Conservation (phyloP, 2,888 invertebrate species). For the Pomacea canaliculata region DNA sequence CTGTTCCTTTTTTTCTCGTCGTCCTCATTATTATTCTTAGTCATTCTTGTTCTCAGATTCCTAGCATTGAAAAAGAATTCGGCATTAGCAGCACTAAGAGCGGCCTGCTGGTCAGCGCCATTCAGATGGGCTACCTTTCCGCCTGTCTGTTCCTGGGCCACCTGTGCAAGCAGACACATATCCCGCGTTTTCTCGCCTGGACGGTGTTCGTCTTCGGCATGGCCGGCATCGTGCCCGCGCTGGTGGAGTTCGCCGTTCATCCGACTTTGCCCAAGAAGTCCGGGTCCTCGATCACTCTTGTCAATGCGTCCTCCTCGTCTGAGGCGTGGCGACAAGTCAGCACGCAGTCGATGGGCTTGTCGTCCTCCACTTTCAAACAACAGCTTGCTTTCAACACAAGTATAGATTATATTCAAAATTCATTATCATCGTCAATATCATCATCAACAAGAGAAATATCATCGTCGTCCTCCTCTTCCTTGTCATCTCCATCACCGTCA, state of each 20-base stretch:
- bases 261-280: not conserved
- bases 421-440: no score
- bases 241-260: not conserved
- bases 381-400: no score
- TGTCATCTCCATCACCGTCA: no score
- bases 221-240: not conserved
- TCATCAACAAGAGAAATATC: no score
- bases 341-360: no score
- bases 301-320: not conserved
- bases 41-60: not conserved
- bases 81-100: conserved; percentile 2
- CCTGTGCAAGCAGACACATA: not conserved
- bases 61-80: not conserved
- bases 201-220: not conserved
- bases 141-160: not conserved
- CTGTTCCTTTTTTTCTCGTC: no score
- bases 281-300: not conserved
- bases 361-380: no score
- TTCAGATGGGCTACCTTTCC: not conserved
- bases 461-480: no score
- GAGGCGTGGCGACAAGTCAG: not conserved
- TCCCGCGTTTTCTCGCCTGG: conserved; percentile 5
- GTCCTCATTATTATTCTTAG: no score
- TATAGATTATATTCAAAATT: no score
- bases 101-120: not conserved